Percentiles rank a stretch among this genome's conserved stretches.
phyloP scores from a whole-genome alignment of 1,140 invertebrate genomes.

The Halictus rubicundus region DNA sequence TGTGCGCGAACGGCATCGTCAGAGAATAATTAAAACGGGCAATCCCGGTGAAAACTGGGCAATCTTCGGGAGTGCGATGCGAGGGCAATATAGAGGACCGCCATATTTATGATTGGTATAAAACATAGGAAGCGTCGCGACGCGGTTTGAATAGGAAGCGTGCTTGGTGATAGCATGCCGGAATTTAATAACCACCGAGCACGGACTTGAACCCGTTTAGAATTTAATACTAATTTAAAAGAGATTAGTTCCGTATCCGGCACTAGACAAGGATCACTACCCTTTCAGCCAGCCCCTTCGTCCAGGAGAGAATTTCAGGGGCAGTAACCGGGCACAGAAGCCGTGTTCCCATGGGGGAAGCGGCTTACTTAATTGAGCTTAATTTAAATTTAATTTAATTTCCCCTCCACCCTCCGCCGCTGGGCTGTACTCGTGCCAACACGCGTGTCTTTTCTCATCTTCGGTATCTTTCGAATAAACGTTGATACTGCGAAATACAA shows the following conservation, averaged over 20 bases:
- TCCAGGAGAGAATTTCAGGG: slow-evolving; percentile 54
- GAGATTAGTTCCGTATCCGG: slow-evolving; percentile 71
- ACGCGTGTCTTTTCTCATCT: slow-evolving; percentile 16
- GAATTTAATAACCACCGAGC: slow-evolving; percentile 68
- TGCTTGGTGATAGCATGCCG: slow-evolving; percentile 34
- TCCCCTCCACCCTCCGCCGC: slow-evolving; percentile 28
- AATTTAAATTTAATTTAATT: slow-evolving; percentile 78
- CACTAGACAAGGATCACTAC: slow-evolving; percentile 63
- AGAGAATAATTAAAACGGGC: no score
- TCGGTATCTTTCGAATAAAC: slow-evolving; percentile 3
- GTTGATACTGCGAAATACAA: no score
- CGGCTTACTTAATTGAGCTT: slow-evolving; percentile 75
- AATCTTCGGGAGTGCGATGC: background rate
- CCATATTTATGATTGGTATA: slow-evolving; percentile 49
- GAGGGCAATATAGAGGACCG: slow-evolving; percentile 22
- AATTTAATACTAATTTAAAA: slow-evolving; percentile 74
- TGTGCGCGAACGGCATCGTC: no score
- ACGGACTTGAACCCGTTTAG: slow-evolving; percentile 59
- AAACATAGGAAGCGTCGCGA: slow-evolving; percentile 29
- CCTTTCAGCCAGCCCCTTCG: slow-evolving; percentile 34
- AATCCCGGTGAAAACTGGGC: background rate
- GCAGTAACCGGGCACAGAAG: slow-evolving; percentile 56
- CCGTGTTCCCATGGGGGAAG: slow-evolving; percentile 67
- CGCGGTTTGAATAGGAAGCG: slow-evolving; percentile 22
- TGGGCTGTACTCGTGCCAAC: background rate